Percentiles rank a stretch among this genome's conserved stretches.
Conservation (phyloP, 2,888 invertebrate genomes). For the Dicycla oo region DNA sequence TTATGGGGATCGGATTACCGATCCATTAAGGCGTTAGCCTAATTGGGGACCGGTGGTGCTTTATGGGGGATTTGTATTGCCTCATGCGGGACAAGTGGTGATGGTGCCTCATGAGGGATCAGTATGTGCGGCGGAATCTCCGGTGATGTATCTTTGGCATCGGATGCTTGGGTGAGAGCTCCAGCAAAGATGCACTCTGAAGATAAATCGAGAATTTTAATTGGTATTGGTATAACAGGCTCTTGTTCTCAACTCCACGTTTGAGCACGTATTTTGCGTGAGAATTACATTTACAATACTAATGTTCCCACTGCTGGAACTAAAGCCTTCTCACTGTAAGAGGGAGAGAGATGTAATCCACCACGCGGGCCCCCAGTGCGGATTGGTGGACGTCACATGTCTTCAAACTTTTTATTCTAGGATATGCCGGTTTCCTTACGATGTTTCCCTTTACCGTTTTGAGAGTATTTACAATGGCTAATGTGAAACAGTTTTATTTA, state of each 20-base stretch:
- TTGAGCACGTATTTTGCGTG: neutral
- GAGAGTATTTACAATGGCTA: neutral
- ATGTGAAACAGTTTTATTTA: neutral
- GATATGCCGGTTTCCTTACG: no score
- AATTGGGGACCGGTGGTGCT: neutral
- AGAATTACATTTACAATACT: neutral
- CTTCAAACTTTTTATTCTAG: no score
- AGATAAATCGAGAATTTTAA: neutral
- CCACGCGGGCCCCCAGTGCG: no score
- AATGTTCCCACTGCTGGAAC: no score
- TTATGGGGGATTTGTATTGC: neutral
- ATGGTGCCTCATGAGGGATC: neutral
- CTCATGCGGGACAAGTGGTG: neutral
- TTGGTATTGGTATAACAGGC: neutral
- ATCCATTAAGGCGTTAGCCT: neutral
- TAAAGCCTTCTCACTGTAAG: no score
- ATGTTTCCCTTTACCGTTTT: no score
- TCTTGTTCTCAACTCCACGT: no score
- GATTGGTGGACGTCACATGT: no score
- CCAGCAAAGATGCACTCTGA: conserved; percentile 24
- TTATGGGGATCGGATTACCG: neutral
- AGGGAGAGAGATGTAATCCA: no score
- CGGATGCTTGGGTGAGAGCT: neutral
- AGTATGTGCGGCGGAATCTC: neutral
- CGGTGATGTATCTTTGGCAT: neutral